phyloP scores from a whole-genome alignment of 2,888 invertebrate genomes.

The Tigriopus californicus region DNA sequence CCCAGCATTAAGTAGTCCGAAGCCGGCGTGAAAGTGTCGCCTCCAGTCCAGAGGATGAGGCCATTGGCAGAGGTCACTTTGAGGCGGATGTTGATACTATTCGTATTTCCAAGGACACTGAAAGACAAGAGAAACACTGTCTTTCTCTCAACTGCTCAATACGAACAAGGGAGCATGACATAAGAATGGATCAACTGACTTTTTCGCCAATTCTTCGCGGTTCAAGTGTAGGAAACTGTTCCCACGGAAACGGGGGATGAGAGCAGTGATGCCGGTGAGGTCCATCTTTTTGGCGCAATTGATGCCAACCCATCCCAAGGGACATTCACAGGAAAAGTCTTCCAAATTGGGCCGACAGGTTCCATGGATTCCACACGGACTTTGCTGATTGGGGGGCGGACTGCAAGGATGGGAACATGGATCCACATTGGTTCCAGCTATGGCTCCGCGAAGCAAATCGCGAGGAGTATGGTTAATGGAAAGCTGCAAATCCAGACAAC shows the following conservation, averaged over 20 bases:
- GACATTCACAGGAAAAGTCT: slow-evolving; percentile 29
- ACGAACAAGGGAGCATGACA: too few species aligned
- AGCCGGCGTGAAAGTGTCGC: slow-evolving; percentile 21
- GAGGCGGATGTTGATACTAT: slow-evolving; percentile 73
- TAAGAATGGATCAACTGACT: slow-evolving; percentile 36
- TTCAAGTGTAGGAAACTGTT: slow-evolving; percentile 70
- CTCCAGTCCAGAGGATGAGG: slow-evolving; percentile 64
- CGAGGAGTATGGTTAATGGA: not conserved
- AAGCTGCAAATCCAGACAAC: not conserved
- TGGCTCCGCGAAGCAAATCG: not conserved
- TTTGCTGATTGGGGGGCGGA: not conserved
- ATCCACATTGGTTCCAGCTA: not conserved
- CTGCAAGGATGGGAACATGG: slow-evolving; percentile 2
- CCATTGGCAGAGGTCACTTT: slow-evolving; percentile 50
- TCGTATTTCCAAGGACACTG: slow-evolving; percentile 45
- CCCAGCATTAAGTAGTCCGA: slow-evolving; percentile 69
- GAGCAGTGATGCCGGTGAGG: slow-evolving; percentile 22
- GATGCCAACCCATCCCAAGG: slow-evolving; percentile 27
- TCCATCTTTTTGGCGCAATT: slow-evolving; percentile 25
- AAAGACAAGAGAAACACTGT: not conserved
- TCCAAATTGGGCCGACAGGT: slow-evolving; percentile 28
- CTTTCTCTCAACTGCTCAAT: too few species aligned
- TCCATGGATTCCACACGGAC: slow-evolving; percentile 30
- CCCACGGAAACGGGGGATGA: slow-evolving; percentile 56
- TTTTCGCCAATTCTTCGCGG: slow-evolving; percentile 65